Evolutionary conservation across 2,797 vertebrate genomes (phyloP).

Genomic region (Eidolon dupreanum): DNA sequence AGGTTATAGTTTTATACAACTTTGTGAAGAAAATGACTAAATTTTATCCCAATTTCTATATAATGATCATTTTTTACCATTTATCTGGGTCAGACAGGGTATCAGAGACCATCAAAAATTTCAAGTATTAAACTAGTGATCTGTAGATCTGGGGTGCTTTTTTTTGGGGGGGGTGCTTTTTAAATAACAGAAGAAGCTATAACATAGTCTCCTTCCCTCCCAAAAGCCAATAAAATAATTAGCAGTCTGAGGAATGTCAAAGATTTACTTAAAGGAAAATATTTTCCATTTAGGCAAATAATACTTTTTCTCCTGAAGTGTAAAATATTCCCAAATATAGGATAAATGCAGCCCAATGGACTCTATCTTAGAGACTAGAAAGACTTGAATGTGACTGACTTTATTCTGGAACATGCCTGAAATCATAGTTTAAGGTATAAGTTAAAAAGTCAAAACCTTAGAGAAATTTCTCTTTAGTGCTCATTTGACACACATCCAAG

Average conservation of each 20-base stretch:
- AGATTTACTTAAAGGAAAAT: background rate
- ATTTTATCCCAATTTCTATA: background rate
- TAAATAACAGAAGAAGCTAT: background rate
- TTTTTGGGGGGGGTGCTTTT: background rate
- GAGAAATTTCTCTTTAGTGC: background rate
- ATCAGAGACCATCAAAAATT: background rate
- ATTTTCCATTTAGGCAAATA: background rate
- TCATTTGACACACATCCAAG: background rate
- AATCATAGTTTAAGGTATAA: background rate
- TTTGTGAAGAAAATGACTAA: background rate
- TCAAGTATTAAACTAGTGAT: background rate
- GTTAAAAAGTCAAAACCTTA: background rate
- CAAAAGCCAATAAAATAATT: background rate
- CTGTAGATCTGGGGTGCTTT: background rate
- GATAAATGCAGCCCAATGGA: background rate
- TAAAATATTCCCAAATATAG: background rate
- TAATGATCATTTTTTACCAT: background rate
- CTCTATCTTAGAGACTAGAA: fast-evolving
- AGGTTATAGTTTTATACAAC: background rate
- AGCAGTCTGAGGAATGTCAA: background rate
- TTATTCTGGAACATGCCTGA: background rate
- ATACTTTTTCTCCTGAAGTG: background rate
- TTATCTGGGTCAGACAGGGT: background rate
- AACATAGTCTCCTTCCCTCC: background rate
- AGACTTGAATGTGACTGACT: background rate